A percentile compares a stretch with the other conserved stretches of the same genome.
These are phyloP conservation scores for Toxostoma redivivum DNA, from an alignment of 2,113 vertebrate genomes.

Conservation along the genomic window DNA sequence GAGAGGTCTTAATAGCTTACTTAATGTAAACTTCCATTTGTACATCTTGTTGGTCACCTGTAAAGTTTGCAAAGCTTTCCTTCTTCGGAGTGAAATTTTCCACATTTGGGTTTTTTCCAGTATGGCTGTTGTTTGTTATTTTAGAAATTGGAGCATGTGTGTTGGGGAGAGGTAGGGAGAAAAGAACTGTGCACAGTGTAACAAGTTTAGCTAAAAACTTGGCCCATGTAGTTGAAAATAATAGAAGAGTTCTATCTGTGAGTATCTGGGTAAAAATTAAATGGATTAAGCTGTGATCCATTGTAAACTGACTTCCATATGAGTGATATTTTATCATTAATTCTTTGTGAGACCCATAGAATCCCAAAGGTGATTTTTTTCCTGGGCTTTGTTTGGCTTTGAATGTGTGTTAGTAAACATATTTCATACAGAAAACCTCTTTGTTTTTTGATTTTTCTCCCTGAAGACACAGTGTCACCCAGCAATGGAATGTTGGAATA, in stretches of 20 bases:
- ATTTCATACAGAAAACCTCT: neutral
- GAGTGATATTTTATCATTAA: neutral
- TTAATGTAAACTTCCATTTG: neutral
- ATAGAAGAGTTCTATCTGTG: neutral
- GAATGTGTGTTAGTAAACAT: neutral
- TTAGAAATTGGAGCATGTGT: neutral
- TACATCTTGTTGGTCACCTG: neutral
- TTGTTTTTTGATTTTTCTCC: neutral
- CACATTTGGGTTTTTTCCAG: neutral
- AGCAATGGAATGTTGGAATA: neutral
- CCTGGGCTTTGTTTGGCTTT: neutral
- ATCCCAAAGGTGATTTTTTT: neutral
- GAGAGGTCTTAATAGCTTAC: neutral
- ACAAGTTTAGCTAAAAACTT: neutral
- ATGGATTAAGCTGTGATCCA: neutral
- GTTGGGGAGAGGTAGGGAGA: neutral
- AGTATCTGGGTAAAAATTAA: neutral
- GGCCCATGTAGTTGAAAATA: neutral
- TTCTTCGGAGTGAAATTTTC: constrained; percentile 15
- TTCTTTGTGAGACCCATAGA: neutral
- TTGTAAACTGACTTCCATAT: neutral
- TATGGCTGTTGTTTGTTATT: neutral
- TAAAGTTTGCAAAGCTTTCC: neutral
- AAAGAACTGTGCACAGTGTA: neutral
- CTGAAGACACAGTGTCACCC: neutral